Evolutionary conservation across 2,888 invertebrate genomes (phyloP), one percentile per base, ranked within the genome.

Genomic region (Teinopalpus imperialis): DNA sequence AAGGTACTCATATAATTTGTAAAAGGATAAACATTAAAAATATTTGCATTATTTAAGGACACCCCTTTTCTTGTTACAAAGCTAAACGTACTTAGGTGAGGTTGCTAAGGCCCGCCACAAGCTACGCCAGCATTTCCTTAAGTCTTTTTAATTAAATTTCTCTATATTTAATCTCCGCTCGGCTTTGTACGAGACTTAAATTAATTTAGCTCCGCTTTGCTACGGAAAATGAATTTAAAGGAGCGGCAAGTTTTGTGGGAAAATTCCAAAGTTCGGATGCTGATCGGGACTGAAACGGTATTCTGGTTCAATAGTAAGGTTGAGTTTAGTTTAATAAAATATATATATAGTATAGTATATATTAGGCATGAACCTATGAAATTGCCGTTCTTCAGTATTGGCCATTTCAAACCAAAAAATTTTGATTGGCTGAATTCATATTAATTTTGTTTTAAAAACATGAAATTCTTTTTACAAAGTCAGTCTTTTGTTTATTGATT

Each of bases 81-180:
- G 35, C 27, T 29, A 16, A 16, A 24, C 12, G 39, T 13, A 8
- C 20, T 16, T 13, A 29, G n/a, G 8, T 23, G 7, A 4, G 20
- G 30, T 30, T 36, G 31, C 31, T 37, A 23, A 37, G 12, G 43
- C 8, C 7, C 2, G 29, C 36, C 36, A 30, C 41, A 32, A 32
- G 31, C 41, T 24, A 18, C 23, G 23, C 30, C 16, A 6, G 30
- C 30, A 30, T 35, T 37, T 43, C 30, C 43, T 32, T 43, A 59
- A 60, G 55, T 42, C 46, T 55, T 61, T 63, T 61, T 63, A 64
- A 66, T 68, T 64, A 67, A 63, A 60, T 57, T 60, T 56, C 54
- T 51, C 50, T 37, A 52, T 48, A 54, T 53, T 51, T 57, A 60
- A 62, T 57, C 59, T 53, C 14, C 21, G 18, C 44, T 14, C 41